Base-by-base conservation (phyloP, 2,113 vertebrate species). In the Morone chrysops region DNA sequence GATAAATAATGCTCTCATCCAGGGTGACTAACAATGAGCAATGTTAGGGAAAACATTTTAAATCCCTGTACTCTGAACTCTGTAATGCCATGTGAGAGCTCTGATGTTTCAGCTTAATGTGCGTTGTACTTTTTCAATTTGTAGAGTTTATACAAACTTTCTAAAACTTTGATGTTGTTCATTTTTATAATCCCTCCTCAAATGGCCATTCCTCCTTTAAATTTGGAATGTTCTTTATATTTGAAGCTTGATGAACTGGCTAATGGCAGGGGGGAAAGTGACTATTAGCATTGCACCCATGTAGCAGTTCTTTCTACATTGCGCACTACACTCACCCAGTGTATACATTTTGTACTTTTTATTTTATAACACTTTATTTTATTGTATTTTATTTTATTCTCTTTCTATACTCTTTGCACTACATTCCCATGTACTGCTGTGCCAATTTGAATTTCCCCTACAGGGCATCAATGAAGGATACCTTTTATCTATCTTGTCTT, bases 1-100 rank as follows among this genome's bases (percentile, higher is more conserved):
- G 80, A 17, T 43, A 75, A 74, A 76, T 70, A 16, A 51, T 13
- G 25, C 56, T 82, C 31, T 54, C 1, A 40, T 70, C 17, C 16
- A 78, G 36, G 16, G 14, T 45, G 45, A 40, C 22, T 12, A 60
- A 60, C 9, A 50, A 18, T 25, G 54, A 22, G 53, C 25, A n/a
- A 16, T 4, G 69, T 53, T 20, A 72, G 20, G 12, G 17, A 48
- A 80, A 72, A 69, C 13, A 53, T 77, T 61, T 53, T 6, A 50
- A 45, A 75, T 61, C 54, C 53, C 59, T 18, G 56, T 41, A 6
- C 45, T 43, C 10, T 41, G 40, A 70, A 45, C 53, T 48, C 38
- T 54, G 50, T 45, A 63, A 75, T 51, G 45, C 13, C 53, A 45
- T 45, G 54, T 45, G 10, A 10, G 20, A 7, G 36, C 60, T 60